Conservation (phyloP, 2,797 vertebrate genomes). For the Geotrypetes seraphini region DNA sequence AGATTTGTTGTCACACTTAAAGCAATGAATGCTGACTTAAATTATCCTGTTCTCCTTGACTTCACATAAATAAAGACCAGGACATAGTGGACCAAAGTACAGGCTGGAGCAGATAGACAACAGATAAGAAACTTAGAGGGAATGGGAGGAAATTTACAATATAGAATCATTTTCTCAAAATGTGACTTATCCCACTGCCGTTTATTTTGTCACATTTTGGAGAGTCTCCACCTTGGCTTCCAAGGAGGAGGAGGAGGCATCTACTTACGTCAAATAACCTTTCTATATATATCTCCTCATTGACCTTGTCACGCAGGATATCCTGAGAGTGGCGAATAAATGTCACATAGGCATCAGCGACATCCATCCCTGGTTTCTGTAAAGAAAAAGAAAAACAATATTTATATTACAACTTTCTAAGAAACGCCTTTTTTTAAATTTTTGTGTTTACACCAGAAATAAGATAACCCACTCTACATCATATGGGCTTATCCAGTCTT, state of each 20-base stretch:
- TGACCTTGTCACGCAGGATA: slow-evolving; percentile 97
- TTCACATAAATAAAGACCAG: slow-evolving; percentile 59
- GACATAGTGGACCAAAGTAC: slow-evolving; percentile 65
- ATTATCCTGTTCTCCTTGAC: slow-evolving; percentile 20
- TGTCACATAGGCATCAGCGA: slow-evolving; percentile 94
- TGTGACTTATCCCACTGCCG: slow-evolving; percentile 98
- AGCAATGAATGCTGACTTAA: slow-evolving; percentile 24
- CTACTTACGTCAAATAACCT: slow-evolving; percentile 99
- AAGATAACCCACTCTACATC: too few relatives aligned
- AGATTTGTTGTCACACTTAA: slow-evolving; percentile 32
- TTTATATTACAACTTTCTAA: slow-evolving; percentile 14
- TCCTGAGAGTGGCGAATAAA: slow-evolving; percentile 98
- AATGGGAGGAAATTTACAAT: slow-evolving; percentile 49
- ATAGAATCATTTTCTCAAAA: slow-evolving; percentile 75
- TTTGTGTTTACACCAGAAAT: too few relatives aligned
- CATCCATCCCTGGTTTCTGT: slow-evolving; percentile 97
- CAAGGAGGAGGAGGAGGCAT: slow-evolving; percentile 94
- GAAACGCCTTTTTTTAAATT: too few relatives aligned
- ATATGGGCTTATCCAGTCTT: too few relatives aligned
- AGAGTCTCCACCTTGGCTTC: slow-evolving; percentile 79
- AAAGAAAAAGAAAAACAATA: slow-evolving; percentile 31
- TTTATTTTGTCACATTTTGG: slow-evolving; percentile 98
- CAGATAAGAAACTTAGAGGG: slow-evolving; percentile 51
- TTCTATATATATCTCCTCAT: slow-evolving; percentile 98
- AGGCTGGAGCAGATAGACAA: slow-evolving; percentile 60